These are phyloP conservation scores for Notamacropus eugenii DNA, from an alignment of 2,797 vertebrate genomes.

Conservation along the genomic window DNA sequence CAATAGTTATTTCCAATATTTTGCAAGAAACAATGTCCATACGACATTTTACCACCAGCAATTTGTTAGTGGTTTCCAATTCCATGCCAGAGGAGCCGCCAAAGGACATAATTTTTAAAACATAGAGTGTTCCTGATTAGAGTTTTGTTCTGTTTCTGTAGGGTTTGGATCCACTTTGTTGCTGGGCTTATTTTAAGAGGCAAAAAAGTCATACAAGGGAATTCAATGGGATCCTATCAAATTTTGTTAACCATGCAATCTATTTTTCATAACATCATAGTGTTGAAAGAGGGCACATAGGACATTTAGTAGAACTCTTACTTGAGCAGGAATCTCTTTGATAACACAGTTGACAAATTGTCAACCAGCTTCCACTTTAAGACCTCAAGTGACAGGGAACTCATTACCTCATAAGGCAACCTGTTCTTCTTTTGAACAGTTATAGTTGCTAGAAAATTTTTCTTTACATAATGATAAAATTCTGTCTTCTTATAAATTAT, in stretches of 20 bases:
- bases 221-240: background rate
- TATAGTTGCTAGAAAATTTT: background rate
- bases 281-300: background rate
- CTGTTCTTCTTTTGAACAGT: background rate
- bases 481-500: background rate
- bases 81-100: slow-evolving; percentile 77
- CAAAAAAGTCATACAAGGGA: background rate
- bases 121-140: slow-evolving; percentile 46
- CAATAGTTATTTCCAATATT: slow-evolving; percentile 82
- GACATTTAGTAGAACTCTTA: background rate
- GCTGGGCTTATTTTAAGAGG: slow-evolving; percentile 2
- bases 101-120: slow-evolving; percentile 77
- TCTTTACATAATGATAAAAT: background rate
- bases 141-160: slow-evolving; percentile 50
- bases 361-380: background rate
- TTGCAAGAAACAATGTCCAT: slow-evolving; percentile 84
- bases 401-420: background rate
- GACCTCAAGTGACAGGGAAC: background rate
- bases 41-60: slow-evolving; percentile 79
- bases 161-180: background rate
- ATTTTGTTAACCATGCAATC: background rate
- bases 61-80: slow-evolving; percentile 81
- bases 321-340: background rate
- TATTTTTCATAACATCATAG: background rate
- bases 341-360: background rate